Percentiles rank a stretch among this genome's conserved stretches.
phyloP scores from a whole-genome alignment of 2,113 vertebrate species.

The Tretioscincus oriximinensis region DNA sequence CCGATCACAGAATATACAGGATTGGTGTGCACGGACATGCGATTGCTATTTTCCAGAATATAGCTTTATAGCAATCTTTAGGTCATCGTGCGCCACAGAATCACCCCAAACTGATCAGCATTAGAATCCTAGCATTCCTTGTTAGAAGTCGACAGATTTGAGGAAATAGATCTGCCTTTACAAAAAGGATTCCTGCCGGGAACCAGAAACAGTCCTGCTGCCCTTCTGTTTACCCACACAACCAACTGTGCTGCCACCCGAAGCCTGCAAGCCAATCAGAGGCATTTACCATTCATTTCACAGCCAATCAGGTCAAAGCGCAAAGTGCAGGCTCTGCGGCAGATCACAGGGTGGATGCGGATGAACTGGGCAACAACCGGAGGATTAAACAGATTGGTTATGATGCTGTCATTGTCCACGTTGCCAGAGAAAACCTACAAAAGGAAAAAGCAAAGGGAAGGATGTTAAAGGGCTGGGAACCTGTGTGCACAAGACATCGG shows the following conservation, averaged over 20 bases:
- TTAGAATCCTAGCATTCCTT: background rate
- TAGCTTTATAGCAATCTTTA: too few species aligned
- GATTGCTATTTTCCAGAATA: too few species aligned
- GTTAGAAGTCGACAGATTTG: background rate
- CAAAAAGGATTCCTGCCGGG: background rate
- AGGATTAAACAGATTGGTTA: slow-evolving; percentile 82
- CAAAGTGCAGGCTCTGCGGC: slow-evolving; percentile 85
- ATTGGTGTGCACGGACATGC: too few species aligned
- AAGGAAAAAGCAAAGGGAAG: background rate
- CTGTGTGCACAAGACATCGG: too few species aligned
- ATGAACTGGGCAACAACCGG: slow-evolving; percentile 84
- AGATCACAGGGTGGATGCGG: slow-evolving; percentile 85
- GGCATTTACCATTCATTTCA: slow-evolving; percentile 85
- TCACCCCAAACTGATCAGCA: background rate
- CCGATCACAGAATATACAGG: too few species aligned
- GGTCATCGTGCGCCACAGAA: background rate
- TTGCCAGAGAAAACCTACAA: slow-evolving; percentile 88
- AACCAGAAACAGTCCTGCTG: background rate
- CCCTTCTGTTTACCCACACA: background rate
- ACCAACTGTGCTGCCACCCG: background rate
- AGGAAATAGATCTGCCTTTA: background rate
- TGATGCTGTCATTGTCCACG: slow-evolving; percentile 76
- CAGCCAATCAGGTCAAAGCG: slow-evolving; percentile 96
- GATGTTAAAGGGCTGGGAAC: background rate
- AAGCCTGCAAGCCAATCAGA: background rate